Evolutionary conservation across 2,888 invertebrate genomes (phyloP), one percentile per base, ranked within the genome.

Genomic region (Gibbula magus): DNA sequence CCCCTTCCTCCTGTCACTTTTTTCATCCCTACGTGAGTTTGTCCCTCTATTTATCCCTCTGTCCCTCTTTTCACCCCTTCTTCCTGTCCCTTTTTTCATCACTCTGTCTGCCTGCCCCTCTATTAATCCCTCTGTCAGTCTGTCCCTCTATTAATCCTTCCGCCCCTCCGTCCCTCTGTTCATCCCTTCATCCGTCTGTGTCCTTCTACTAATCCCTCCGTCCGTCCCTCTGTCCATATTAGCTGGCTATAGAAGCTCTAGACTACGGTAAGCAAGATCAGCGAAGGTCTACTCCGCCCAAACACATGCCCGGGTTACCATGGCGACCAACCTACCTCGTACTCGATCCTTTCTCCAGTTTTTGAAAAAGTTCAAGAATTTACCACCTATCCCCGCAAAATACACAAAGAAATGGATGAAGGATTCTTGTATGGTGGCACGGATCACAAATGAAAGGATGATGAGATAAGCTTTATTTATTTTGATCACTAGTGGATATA

Each of bases 351-450:
- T 80, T 51, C 84, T 80, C 79, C 81, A 77, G 56, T 75, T 80
- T 77, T 78, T 78, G 75, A 85, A 82, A 76, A 85, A 82, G 77
- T 78, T 85, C 75, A 83, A 78, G 53, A 85, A 79, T 78, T 80
- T 82, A 56, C 85, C 82, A 79, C 83, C 85, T 85, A 79, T 74
- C 78, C 73, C 53, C 54, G 61, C 56, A 66, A 78, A 53, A 67
- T 35, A 61, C 35, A 76, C 32, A 76, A 76, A 56, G 32, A 75
- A 56, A 35, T 39, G 25, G 51, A 61, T 61, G 29, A 61, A n/a
- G 10, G 45, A 16, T 18, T 61, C 61, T 25, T 61, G 29, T 10
- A 61, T 61, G 45, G 25, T 61, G 25, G 56, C 56, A 61, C 25
- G 29, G 25, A 10, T 25, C 61, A 61, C 29, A 18, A 29, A 18